Percentiles rank a stretch among this genome's conserved stretches.
Evolutionary conservation across 2,888 invertebrate species (phyloP).

Genomic region (Scaptomyza cyrtandrae): DNA sequence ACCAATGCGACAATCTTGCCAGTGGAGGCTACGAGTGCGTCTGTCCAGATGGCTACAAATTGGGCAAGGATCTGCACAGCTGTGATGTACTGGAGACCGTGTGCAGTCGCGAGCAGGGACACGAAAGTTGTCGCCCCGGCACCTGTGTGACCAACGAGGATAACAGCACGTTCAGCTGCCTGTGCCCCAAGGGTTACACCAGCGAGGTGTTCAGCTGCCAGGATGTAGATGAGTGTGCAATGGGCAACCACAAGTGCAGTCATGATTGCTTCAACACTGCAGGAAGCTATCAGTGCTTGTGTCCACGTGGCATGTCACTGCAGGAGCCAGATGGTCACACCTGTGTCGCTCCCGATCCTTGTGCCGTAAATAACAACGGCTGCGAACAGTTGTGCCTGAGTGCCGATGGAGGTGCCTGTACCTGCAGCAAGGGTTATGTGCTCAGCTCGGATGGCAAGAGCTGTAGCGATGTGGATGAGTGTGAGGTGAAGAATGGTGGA

Average conservation of each 20-base stretch:
- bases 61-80: slow-evolving; percentile 84
- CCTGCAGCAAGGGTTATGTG: slow-evolving; percentile 83
- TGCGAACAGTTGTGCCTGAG: slow-evolving; percentile 87
- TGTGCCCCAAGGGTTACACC: slow-evolving; percentile 84
- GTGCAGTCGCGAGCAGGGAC: slow-evolving; percentile 76
- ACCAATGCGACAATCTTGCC: slow-evolving; percentile 83
- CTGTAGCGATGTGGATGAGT: slow-evolving; percentile 86
- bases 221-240: slow-evolving; percentile 85
- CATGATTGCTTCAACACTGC: slow-evolving; percentile 86
- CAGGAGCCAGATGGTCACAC: slow-evolving; percentile 83
- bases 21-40: slow-evolving; percentile 84
- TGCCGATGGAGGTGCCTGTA: slow-evolving; percentile 80
- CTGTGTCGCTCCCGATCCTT: slow-evolving; percentile 85
- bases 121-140: slow-evolving; percentile 82
- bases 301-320: slow-evolving; percentile 83
- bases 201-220: slow-evolving; percentile 79
- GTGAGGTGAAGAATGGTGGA: slow-evolving; percentile 83
- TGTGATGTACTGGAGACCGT: slow-evolving; percentile 84
- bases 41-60: slow-evolving; percentile 83
- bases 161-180: slow-evolving; percentile 85
- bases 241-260: slow-evolving; percentile 85
- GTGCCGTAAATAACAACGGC: slow-evolving; percentile 86
- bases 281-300: slow-evolving; percentile 86
- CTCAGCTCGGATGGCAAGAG: slow-evolving; percentile 84
- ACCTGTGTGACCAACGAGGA: slow-evolving; percentile 82